Evolutionary conservation across 2,797 vertebrate species (phyloP).

Genomic region (Ptychadena robeensis): DNA sequence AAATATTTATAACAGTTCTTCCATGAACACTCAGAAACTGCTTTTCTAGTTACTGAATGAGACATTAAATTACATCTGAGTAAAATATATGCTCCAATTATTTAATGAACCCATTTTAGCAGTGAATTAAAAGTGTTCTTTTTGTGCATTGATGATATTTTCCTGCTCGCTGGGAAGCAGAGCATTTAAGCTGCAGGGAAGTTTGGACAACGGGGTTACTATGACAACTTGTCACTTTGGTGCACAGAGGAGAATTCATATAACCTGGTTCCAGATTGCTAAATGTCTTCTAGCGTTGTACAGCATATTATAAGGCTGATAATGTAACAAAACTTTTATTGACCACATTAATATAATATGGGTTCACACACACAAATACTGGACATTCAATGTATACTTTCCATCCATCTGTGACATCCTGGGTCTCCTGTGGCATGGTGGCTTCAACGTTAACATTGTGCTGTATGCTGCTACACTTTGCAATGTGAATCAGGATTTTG

Average conservation of each 20-base stretch:
- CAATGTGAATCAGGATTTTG: too few species aligned
- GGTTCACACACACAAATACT: not conserved
- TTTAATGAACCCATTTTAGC: not conserved
- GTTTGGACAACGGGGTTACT: slow-evolving; percentile 27
- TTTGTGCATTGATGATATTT: slow-evolving; percentile 11
- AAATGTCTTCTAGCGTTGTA: not conserved
- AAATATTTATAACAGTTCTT: too few species aligned
- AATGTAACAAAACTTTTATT: not conserved
- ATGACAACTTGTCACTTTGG: slow-evolving; percentile 40
- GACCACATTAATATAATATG: not conserved
- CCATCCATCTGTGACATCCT: too few species aligned
- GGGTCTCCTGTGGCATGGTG: too few species aligned
- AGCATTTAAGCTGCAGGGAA: slow-evolving; percentile 25
- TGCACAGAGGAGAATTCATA: not conserved
- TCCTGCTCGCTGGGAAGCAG: not conserved
- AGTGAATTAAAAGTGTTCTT: slow-evolving; percentile 2
- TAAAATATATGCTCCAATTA: slow-evolving; percentile 2
- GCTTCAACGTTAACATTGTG: too few species aligned
- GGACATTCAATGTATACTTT: not conserved
- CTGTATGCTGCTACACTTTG: too few species aligned
- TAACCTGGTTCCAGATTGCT: slow-evolving; percentile 6
- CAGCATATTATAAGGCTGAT: not conserved
- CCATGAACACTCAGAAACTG: too few species aligned
- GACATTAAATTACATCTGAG: not conserved
- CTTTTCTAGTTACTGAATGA: not conserved